phyloP scores from a whole-genome alignment of 2,888 invertebrate species.

The Heliconius ismenius region DNA sequence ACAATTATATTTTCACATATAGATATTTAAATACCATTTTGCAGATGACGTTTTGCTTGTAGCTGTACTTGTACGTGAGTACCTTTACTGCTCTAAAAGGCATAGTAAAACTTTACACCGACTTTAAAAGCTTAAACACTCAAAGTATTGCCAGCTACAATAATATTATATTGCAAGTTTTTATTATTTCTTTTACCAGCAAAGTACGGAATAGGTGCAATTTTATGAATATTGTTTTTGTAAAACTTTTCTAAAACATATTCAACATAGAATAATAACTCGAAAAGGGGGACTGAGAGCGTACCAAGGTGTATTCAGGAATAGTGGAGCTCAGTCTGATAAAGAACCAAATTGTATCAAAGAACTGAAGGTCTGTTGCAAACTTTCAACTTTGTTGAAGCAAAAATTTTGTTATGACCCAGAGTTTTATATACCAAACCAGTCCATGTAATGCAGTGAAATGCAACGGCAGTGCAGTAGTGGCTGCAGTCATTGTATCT shows the following conservation, averaged over 20 bases:
- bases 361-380: slow-evolving; percentile 1
- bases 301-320: slow-evolving; percentile 21
- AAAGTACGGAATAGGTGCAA: slow-evolving; percentile 24
- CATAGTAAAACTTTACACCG: not conserved
- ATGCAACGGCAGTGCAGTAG: slow-evolving; percentile 27
- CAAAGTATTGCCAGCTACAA: not conserved
- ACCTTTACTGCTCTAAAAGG: not conserved
- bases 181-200: slow-evolving; percentile 8
- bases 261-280: slow-evolving; percentile 22
- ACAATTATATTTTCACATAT: not conserved
- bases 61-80: not conserved
- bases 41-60: not conserved
- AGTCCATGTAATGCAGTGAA: slow-evolving; percentile 13
- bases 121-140: slow-evolving; percentile 12
- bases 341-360: slow-evolving; percentile 32
- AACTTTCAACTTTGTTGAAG: slow-evolving; percentile 17
- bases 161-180: not conserved
- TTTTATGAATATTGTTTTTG: slow-evolving; percentile 28
- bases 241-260: slow-evolving; percentile 23
- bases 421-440: not conserved
- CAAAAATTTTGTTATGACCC: slow-evolving; percentile 6
- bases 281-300: not conserved
- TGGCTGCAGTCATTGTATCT: slow-evolving; percentile 26
- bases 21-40: not conserved
- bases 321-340: slow-evolving; percentile 19